Evolutionary conservation across 2,797 vertebrate genomes (phyloP).

Genomic region (Champsocephalus gunnari): DNA sequence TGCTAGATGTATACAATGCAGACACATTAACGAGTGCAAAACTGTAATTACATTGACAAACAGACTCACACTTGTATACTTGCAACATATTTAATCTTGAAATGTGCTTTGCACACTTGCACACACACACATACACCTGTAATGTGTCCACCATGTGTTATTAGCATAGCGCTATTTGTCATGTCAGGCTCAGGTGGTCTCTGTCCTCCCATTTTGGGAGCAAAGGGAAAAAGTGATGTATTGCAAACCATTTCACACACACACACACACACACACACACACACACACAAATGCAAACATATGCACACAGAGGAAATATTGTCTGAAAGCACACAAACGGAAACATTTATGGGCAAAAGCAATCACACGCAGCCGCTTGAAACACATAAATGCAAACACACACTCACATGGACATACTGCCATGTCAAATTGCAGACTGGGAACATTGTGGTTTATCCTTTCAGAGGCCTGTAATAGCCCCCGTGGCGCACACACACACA

Average conservation of each 20-base stretch:
- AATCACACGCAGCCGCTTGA: not conserved
- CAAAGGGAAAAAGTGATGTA: conserved; percentile 37
- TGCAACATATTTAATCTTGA: conserved; percentile 19
- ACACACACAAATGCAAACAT: not conserved
- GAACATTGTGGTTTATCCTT: conserved; percentile 52
- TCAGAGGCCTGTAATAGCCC: conserved; percentile 52
- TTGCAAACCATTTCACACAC: conserved; percentile 12
- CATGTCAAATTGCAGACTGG: conserved; percentile 25
- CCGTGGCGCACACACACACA: not conserved
- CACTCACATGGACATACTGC: not conserved
- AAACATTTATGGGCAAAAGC: conserved; percentile 3
- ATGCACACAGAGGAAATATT: not conserved
- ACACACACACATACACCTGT: not conserved
- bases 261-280: not conserved
- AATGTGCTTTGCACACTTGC: not conserved
- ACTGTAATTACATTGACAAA: conserved; percentile 31
- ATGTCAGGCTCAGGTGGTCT: conserved; percentile 60
- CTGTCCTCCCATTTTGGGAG: conserved; percentile 41
- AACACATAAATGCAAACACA: conserved; percentile 5
- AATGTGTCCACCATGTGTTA: conserved; percentile 31
- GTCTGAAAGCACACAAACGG: conserved; percentile 8
- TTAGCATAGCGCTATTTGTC: conserved; percentile 66
- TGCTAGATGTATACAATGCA: conserved; percentile 8
- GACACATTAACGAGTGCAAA: conserved; percentile 16
- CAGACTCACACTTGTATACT: conserved; percentile 5